Evolutionary conservation across 2,888 invertebrate species (phyloP), one percentile per base, ranked within the genome.

Genomic region (Microctonus hyperodae): DNA sequence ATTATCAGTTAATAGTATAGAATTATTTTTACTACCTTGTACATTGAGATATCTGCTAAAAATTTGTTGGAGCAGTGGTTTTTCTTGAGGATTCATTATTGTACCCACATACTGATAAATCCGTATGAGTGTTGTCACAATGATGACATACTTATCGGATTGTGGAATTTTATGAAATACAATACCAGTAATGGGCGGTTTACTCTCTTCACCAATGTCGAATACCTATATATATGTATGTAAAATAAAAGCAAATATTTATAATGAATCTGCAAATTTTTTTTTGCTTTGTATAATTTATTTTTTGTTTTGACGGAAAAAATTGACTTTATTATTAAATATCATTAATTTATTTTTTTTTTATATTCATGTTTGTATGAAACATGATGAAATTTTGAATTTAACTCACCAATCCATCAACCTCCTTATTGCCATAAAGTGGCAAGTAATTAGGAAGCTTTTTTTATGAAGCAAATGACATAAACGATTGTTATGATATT

Each of bases 101-200:
- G 81, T 80, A 1, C 96, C 96, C 70, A 92, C 89, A 79, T 96
- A 97, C 83, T 95, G 94, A 85, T 96, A 97, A 55, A 98, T 85
- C 64, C 94, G 88, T 57, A 90, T 91, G 1, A 92, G 89, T 4
- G 97, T 95, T 0, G 95, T 92, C 2, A 92, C 93, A 72, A 97
- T 89, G 40, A 97, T 90, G 64, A 93, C 90, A 83, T 92, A 96
- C 78, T 90, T 91, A 70, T 90, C 91, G 0, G 90, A 88, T 59
- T 88, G 88, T 11, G 90, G 89, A 67, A 93, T 86, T 78, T 90
- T 89, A 80, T 93, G 91, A 83, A 94, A 93, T 80, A 95, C 92
- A 63, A 97, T 86, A 0, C 95, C 95, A n/a, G 94, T 96, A 69
- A 97, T 93, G 0, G 94, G 91, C 67, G 90, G 92, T 55, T 89